phyloP scores from a whole-genome alignment of 1,140 invertebrate species.

The Rhyzopertha dominica region DNA sequence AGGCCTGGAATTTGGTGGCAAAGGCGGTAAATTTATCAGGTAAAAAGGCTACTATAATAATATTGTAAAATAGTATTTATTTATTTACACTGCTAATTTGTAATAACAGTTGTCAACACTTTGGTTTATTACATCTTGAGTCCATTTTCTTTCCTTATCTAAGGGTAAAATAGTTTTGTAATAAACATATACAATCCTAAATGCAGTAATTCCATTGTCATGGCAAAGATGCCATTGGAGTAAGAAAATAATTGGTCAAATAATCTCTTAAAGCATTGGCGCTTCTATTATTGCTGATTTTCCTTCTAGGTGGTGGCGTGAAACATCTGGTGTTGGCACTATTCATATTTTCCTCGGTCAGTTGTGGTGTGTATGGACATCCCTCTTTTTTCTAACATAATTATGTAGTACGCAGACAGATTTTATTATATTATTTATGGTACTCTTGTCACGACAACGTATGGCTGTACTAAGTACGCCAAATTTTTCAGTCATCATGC shows the following conservation, averaged over 20 bases:
- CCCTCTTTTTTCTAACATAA: slow-evolving; percentile 18
- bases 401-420: slow-evolving; percentile 12
- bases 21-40: slow-evolving; percentile 23
- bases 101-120: no score
- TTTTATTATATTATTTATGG: slow-evolving; percentile 14
- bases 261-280: slow-evolving; percentile 13
- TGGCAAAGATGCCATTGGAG: slow-evolving; percentile 11
- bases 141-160: slow-evolving; percentile 1
- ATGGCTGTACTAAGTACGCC: slow-evolving; percentile 6
- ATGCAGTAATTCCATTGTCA: slow-evolving; percentile 17
- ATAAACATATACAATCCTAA: slow-evolving; percentile 10
- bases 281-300: slow-evolving; percentile 3
- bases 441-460: not conserved
- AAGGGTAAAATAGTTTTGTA: slow-evolving; percentile 3
- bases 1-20: slow-evolving; percentile 27
- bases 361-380: slow-evolving; percentile 5
- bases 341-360: no score
- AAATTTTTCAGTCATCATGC: slow-evolving; percentile 31
- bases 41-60: slow-evolving; percentile 15
- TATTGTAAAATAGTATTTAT: not conserved
- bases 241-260: slow-evolving; percentile 22
- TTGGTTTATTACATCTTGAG: no score
- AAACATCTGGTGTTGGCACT: slow-evolving; percentile 5
- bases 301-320: not conserved
- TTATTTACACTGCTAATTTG: no score